Conservation (phyloP, 2,888 invertebrate genomes). For the Cactoblastis cactorum region DNA sequence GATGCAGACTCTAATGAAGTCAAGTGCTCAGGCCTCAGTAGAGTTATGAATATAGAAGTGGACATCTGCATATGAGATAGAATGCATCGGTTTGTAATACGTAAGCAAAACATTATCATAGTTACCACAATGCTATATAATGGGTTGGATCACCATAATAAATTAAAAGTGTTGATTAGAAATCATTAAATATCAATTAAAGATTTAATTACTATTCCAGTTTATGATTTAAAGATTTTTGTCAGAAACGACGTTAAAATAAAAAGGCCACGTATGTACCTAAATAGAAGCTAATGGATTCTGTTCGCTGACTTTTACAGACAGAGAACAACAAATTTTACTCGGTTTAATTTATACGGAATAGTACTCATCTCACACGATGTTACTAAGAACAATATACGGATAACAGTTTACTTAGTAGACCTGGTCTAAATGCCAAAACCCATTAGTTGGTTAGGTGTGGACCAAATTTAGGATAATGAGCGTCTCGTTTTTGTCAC, state of each 20-base stretch:
- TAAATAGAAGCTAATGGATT: no score
- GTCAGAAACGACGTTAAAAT: no score
- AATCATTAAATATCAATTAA: neutral
- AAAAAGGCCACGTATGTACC: no score
- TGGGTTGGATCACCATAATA: neutral
- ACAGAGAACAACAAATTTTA: no score
- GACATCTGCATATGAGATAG: slow-evolving; percentile 7
- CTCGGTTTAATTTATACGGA: no score
- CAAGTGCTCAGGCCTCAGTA: neutral
- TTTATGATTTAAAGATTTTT: no score
- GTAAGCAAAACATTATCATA: slow-evolving; percentile 1
- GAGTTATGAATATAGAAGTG: slow-evolving; percentile 10
- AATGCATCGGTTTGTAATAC: slow-evolving; percentile 9
- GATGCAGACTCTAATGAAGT: slow-evolving; percentile 5
- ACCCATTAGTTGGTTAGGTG: slow-evolving; percentile 41
- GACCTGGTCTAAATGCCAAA: slow-evolving; percentile 20
- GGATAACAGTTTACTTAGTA: neutral
- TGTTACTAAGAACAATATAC: no score
- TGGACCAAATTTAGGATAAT: slow-evolving; percentile 56
- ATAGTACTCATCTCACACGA: no score
- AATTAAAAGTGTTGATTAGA: neutral
- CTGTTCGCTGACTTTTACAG: no score
- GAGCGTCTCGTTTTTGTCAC: slow-evolving; percentile 51
- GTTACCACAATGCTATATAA: neutral
- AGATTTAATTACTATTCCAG: neutral